A percentile compares a stretch with the other conserved stretches of the same genome.
Conservation (phyloP, 2,797 vertebrate genomes). For the Scleropages formosus region DNA sequence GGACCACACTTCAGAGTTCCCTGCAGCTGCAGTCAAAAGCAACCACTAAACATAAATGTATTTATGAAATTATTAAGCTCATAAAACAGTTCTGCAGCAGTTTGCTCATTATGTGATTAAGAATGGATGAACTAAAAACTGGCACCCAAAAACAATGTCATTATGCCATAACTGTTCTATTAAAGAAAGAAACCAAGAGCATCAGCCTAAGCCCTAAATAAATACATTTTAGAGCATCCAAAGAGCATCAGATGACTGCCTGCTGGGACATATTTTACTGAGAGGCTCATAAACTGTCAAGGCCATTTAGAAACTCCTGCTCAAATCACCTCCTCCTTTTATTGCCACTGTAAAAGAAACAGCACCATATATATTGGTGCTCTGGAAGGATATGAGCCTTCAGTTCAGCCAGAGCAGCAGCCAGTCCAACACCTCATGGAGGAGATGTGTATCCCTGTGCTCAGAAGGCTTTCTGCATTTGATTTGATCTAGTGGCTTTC, state of each 20-base stretch:
- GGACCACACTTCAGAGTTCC: background rate
- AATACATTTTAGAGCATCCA: no score
- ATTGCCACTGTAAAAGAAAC: background rate
- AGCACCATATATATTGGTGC: background rate
- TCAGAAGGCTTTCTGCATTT: background rate
- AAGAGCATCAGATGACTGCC: background rate
- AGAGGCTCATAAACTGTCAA: background rate
- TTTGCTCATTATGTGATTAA: background rate
- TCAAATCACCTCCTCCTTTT: background rate
- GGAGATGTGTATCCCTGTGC: no score
- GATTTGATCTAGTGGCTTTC: background rate
- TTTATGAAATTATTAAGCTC: background rate
- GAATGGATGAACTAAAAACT: background rate
- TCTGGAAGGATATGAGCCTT: background rate
- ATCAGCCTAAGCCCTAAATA: no score
- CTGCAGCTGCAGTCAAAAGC: no score
- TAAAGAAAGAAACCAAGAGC: no score
- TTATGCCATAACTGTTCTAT: no score
- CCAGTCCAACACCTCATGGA: no score
- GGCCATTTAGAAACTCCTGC: background rate
- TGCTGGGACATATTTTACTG: background rate
- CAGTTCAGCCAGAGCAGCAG: background rate
- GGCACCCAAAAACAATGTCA: no score
- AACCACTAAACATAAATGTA: background rate
- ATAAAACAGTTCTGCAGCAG: background rate